Percentiles rank a stretch among this genome's conserved stretches.
phyloP scores from a whole-genome alignment of 2,888 invertebrate species.

The Scaptomyza flava region DNA sequence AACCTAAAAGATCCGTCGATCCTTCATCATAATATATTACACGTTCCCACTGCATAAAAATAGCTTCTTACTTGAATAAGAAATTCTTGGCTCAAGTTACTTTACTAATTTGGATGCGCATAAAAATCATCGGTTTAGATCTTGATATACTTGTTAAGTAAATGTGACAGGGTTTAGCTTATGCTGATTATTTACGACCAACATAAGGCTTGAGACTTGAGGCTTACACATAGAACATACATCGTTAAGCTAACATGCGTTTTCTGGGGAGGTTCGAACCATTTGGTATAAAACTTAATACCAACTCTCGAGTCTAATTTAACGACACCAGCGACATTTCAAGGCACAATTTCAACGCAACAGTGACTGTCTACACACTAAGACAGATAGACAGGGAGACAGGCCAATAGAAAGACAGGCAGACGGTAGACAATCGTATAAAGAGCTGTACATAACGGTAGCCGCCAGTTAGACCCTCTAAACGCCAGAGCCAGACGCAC shows the following conservation, averaged over 20 bases:
- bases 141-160: slow-evolving; percentile 37
- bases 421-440: slow-evolving; percentile 1
- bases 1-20: no score
- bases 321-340: slow-evolving; percentile 57
- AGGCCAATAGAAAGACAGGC: background rate
- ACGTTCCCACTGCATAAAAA: background rate
- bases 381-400: background rate
- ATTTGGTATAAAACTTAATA: slow-evolving; percentile 45
- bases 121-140: slow-evolving; percentile 37
- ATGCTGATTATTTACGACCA: slow-evolving; percentile 54
- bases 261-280: slow-evolving; percentile 5
- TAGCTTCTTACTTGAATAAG: slow-evolving; percentile 19
- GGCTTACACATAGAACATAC: slow-evolving; percentile 6
- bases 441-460: slow-evolving; percentile 50
- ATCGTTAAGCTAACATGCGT: slow-evolving; percentile 19
- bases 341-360: slow-evolving; percentile 10
- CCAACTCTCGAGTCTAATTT: slow-evolving; percentile 55
- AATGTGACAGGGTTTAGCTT: slow-evolving; percentile 21
- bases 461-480: slow-evolving; percentile 49
- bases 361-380: background rate
- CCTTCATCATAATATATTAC: no score
- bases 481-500: slow-evolving; percentile 48
- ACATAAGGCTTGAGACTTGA: slow-evolving; percentile 7
- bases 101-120: slow-evolving; percentile 45
- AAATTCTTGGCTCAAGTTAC: slow-evolving; percentile 44